Percentiles rank a stretch among this genome's conserved stretches.
phyloP scores from a whole-genome alignment of 2,113 vertebrate genomes.

The Salvelinus sp. region DNA sequence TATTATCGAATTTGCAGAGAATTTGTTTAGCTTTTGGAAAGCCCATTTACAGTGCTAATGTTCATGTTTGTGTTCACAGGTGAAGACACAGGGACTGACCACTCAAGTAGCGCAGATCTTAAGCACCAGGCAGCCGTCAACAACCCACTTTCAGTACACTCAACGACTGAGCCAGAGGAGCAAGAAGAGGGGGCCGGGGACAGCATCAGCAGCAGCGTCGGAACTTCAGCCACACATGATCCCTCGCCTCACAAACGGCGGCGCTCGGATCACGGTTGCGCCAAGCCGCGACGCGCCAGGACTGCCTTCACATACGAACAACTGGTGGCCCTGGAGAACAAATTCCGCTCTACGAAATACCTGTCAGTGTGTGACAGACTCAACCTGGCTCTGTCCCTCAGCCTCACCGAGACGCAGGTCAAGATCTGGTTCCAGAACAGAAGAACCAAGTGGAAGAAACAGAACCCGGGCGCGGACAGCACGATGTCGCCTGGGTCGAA shows the following conservation, averaged over 20 bases:
- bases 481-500: slow-evolving; percentile 64
- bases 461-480: slow-evolving; percentile 87
- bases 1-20: no score
- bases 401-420: slow-evolving; percentile 91
- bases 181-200: slow-evolving; percentile 32
- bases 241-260: slow-evolving; percentile 69
- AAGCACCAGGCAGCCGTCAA: slow-evolving; percentile 2
- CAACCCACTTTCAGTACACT: slow-evolving; percentile 24
- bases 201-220: neutral
- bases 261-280: slow-evolving; percentile 73
- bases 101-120: slow-evolving; percentile 1
- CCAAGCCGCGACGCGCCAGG: slow-evolving; percentile 87
- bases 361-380: slow-evolving; percentile 93
- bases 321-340: slow-evolving; percentile 91
- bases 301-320: slow-evolving; percentile 96
- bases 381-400: slow-evolving; percentile 88
- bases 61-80: slow-evolving; percentile 34
- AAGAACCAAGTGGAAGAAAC: slow-evolving; percentile 98
- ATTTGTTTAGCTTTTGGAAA: no score
- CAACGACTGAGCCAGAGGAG: slow-evolving; percentile 30
- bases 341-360: slow-evolving; percentile 89
- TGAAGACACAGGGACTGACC: slow-evolving; percentile 35
- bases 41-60: neutral
- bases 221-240: slow-evolving; percentile 34
- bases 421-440: slow-evolving; percentile 97